These are phyloP conservation scores for Euschistus heros DNA, from an alignment of 1,140 invertebrate species.

Conservation along the genomic window DNA sequence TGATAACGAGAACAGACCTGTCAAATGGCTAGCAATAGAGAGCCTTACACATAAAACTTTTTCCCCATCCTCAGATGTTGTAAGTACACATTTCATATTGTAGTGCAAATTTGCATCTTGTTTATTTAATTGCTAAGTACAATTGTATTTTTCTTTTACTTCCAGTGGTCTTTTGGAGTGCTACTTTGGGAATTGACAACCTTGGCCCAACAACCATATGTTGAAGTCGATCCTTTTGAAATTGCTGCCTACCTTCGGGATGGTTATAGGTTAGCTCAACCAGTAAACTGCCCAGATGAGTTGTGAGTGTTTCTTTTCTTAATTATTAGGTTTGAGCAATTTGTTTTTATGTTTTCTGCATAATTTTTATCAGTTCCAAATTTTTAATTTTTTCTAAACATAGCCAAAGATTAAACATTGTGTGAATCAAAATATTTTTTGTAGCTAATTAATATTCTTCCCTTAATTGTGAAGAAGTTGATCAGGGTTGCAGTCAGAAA, in stretches of 20 bases:
- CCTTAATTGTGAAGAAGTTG: too few species aligned
- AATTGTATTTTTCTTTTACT: conserved; percentile 25
- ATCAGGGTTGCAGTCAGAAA: too few species aligned
- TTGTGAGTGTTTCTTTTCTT: conserved; percentile 51
- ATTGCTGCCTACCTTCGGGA: conserved; percentile 75
- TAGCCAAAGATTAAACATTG: too few species aligned
- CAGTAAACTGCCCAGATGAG: conserved; percentile 90
- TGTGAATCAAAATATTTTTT: too few species aligned
- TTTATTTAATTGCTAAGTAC: not conserved
- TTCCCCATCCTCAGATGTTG: conserved; percentile 71
- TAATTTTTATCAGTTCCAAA: too few species aligned
- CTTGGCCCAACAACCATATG: conserved; percentile 74
- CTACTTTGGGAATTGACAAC: conserved; percentile 91
- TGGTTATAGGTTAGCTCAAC: conserved; percentile 80
- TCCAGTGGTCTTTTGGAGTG: conserved; percentile 88
- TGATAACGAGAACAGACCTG: conserved; percentile 87
- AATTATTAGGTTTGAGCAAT: too few species aligned
- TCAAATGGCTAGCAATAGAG: conserved; percentile 93
- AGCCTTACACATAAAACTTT: conserved; percentile 70
- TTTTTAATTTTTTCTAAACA: too few species aligned
- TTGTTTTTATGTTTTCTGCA: too few species aligned
- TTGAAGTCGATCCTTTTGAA: conserved; percentile 87
- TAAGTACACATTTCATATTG: conserved; percentile 39
- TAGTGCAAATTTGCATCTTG: not conserved
- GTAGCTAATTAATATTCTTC: too few species aligned